Base-by-base conservation (phyloP, 2,113 vertebrate species). In the Petrocephalus microphthalmus region DNA sequence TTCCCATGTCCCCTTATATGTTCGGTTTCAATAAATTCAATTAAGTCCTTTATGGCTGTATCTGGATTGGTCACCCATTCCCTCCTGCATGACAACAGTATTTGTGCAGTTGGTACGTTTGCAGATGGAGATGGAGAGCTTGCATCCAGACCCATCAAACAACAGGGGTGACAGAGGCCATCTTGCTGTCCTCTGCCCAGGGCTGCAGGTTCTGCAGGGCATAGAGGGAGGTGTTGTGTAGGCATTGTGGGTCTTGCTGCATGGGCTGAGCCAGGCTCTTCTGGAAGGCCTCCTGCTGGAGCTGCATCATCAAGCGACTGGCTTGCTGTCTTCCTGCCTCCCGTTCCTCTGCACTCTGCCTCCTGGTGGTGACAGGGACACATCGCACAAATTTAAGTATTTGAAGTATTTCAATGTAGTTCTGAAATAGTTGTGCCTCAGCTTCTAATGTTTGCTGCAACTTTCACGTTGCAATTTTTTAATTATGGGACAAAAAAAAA, bases 151-250 rank as follows among this genome's bases (percentile, higher is more conserved):
- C 29, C 15, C 33, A 17, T 98, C 96, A 98, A 90, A 98, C 97
- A 88, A 98, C 96, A 0, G 97, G 97, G 52, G 98, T 97, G 83
- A 97, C 94, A 85, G 97, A 97, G 67, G 97, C 96, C 95, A 98
- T 97, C 94, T 98, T 97, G 95, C 96, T 97, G 93, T 98, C 97
- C 87, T 99, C 97, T 0, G 97, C 98, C 98, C 98, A 99, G 87
- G 98, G 98, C 95, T 99, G 98, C 90, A 99, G 95, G 95, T 98
- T 99, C 96, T 99, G 98, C 94, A 99, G 95, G 92, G 98, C 97
- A 91, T 97, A 98, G 87, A 99, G 97, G 2, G 98, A 99, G 89
- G 98, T 97, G 95, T 99, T 99, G 96, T 99, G 98, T 93, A 98
- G 95, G 94, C 98, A 99, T 90, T 98, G 96, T 0, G 98, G 97